These are phyloP conservation scores for Cochlearius cochlearius DNA, from an alignment of 2,113 vertebrate species.

Conservation along the genomic window DNA sequence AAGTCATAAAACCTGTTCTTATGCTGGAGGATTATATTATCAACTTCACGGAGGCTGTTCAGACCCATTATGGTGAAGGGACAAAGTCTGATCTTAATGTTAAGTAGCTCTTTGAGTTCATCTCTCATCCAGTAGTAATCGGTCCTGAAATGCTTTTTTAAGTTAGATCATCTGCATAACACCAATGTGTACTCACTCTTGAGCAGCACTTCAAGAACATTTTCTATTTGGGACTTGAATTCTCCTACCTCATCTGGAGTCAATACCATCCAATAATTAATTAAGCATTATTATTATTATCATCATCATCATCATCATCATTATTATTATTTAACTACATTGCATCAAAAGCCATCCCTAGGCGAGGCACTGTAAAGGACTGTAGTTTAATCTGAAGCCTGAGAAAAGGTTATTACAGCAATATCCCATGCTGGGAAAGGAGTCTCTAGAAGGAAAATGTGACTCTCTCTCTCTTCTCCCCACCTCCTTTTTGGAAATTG, in stretches of 20 bases:
- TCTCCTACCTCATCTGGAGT: neutral
- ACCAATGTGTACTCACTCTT: neutral
- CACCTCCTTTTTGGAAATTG: neutral
- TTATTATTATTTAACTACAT: neutral
- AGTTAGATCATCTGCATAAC: neutral
- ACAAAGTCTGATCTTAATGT: neutral
- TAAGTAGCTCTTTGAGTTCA: neutral
- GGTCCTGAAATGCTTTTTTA: neutral
- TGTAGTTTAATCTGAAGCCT: neutral
- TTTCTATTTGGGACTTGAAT: neutral
- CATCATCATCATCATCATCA: neutral
- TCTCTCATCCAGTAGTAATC: neutral
- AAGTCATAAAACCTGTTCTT: neutral
- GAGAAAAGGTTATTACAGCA: neutral
- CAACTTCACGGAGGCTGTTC: neutral
- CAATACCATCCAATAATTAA: neutral
- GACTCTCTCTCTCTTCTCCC: neutral
- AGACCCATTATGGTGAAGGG: neutral
- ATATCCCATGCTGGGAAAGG: neutral
- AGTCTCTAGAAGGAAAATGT: neutral
- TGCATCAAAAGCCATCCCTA: neutral
- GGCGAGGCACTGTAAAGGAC: neutral
- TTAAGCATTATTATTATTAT: neutral
- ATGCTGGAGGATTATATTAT: neutral
- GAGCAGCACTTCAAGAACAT: neutral